phyloP scores from a whole-genome alignment of 2,888 invertebrate species.

The Meganola albula region DNA sequence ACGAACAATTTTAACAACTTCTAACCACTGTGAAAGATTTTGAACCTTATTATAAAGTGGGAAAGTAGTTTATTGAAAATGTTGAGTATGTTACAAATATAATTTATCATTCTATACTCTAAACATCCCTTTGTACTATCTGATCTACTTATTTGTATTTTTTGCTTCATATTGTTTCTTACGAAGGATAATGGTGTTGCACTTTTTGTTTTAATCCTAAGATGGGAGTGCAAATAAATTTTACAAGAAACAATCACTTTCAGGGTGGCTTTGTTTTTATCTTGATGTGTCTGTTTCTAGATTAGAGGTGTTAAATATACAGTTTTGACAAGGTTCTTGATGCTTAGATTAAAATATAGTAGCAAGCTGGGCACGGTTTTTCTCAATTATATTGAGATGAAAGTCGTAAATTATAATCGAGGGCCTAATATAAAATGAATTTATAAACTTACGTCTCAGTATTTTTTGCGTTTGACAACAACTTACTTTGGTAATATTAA shows the following conservation, averaged over 20 bases:
- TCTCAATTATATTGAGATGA: too few species aligned
- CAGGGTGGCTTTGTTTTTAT: conserved; percentile 47
- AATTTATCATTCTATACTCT: conserved; percentile 56
- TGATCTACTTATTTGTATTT: conserved; percentile 67
- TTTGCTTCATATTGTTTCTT: conserved; percentile 62
- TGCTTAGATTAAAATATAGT: conserved; percentile 42
- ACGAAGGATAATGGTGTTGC: conserved; percentile 46
- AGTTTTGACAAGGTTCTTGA: conserved; percentile 39
- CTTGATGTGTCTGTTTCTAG: conserved; percentile 45
- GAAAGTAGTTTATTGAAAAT: not conserved
- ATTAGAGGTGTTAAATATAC: conserved; percentile 58
- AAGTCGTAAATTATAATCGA: too few species aligned
- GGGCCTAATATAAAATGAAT: too few species aligned
- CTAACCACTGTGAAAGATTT: conserved; percentile 16
- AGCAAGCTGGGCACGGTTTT: too few species aligned
- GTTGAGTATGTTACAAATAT: conserved; percentile 37
- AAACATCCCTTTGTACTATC: conserved; percentile 65
- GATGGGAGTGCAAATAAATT: conserved; percentile 65
- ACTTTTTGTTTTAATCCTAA: conserved; percentile 64
- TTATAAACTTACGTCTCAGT: too few species aligned
- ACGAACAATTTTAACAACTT: conserved; percentile 22
- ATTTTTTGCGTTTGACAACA: too few species aligned
- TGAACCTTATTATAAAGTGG: conserved; percentile 20
- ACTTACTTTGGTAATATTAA: too few species aligned
- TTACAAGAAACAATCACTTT: conserved; percentile 43